These are phyloP conservation scores for Dasyprocta punctata DNA, from an alignment of 2,113 vertebrate species.

Conservation along the genomic window DNA sequence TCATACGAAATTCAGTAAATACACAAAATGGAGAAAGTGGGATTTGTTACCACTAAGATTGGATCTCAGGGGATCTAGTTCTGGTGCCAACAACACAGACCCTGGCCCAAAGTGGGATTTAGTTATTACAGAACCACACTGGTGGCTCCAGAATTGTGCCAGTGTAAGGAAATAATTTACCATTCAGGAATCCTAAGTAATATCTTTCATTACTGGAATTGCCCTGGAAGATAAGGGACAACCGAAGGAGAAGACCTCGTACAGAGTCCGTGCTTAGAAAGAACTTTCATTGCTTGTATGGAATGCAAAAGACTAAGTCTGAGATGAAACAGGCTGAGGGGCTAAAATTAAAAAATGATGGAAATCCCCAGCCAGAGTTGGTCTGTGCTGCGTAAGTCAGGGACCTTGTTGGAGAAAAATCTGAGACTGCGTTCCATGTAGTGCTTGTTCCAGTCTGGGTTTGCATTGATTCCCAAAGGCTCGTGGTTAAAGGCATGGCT, in stretches of 20 bases:
- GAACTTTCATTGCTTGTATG: not conserved
- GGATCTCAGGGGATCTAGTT: not conserved
- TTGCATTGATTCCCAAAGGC: not conserved
- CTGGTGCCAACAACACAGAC: not conserved
- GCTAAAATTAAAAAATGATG: not conserved
- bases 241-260: rapidly evolving
- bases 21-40: rapidly evolving
- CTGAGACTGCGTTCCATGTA: rapidly evolving
- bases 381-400: not conserved
- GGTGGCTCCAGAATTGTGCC: rapidly evolving
- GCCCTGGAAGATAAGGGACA: not conserved
- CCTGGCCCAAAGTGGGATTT: too few relatives aligned
- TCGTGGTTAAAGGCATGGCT: not conserved
- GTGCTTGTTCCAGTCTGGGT: not conserved
- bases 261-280: not conserved
- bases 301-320: not conserved
- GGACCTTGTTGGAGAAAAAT: not conserved
- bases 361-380: not conserved
- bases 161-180: too few relatives aligned
- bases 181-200: rapidly evolving
- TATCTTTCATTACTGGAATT: rapidly evolving
- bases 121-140: rapidly evolving
- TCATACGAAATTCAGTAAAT: not conserved
- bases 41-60: not conserved
- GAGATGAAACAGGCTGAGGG: too few relatives aligned